A percentile compares a stretch with the other conserved stretches of the same genome.
These are phyloP conservation scores for Achatina immaculata DNA, from an alignment of 1,140 invertebrate genomes.

Conservation along the genomic window DNA sequence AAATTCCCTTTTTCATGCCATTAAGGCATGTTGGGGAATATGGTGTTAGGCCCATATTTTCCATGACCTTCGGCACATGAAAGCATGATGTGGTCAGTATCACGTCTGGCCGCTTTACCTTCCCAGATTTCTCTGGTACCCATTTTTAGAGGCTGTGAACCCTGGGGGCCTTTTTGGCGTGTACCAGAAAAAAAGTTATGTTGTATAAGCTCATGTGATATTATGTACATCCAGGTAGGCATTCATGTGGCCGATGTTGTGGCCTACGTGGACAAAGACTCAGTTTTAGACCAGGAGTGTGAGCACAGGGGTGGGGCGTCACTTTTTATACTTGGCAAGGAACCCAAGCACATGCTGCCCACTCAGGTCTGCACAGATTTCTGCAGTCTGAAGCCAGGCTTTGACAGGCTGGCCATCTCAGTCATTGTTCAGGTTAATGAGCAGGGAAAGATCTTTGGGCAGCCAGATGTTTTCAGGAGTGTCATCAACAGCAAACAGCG, in stretches of 20 bases:
- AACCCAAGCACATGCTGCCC: constrained; percentile 70
- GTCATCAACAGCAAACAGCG: constrained; percentile 58
- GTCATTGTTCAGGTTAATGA: constrained; percentile 57
- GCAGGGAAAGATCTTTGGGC: constrained; percentile 47
- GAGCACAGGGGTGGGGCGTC: constrained; percentile 54
- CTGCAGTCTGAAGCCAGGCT: constrained; percentile 67
- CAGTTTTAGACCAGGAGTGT: constrained; percentile 63
- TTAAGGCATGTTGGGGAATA: too few relatives aligned
- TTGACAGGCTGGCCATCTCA: constrained; percentile 63
- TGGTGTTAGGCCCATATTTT: too few relatives aligned
- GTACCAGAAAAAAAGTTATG: too few relatives aligned
- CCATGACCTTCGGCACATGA: too few relatives aligned
- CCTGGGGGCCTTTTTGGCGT: too few relatives aligned
- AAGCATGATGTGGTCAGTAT: too few relatives aligned
- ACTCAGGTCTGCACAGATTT: constrained; percentile 65
- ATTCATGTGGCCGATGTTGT: constrained; percentile 69
- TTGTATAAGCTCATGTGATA: too few relatives aligned
- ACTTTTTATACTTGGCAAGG: constrained; percentile 49
- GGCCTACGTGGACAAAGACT: constrained; percentile 59
- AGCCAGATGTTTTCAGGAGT: constrained; percentile 33
- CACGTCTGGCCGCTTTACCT: too few relatives aligned
- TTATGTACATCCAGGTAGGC: constrained; percentile 54
- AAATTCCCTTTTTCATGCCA: too few relatives aligned
- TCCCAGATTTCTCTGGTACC: too few relatives aligned
- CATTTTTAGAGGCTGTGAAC: too few relatives aligned